Evolutionary conservation across 2,113 vertebrate genomes (phyloP).

Genomic region (Bucco capensis): DNA sequence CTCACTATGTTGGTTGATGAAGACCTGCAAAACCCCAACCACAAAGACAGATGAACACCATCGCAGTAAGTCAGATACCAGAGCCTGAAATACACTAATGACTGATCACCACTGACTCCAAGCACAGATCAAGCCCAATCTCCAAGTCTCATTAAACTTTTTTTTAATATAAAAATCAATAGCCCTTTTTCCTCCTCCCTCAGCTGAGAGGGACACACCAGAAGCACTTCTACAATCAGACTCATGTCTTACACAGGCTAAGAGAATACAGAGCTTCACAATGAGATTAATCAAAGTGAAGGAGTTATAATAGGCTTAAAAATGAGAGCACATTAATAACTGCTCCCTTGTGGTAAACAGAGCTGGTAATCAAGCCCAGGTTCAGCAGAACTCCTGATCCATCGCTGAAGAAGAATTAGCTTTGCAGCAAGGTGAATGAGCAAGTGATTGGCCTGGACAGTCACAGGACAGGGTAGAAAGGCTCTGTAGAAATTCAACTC

Average conservation of each 20-base stretch:
- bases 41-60: not conserved
- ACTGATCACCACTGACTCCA: not conserved
- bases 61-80: not conserved
- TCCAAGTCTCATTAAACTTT: slow-evolving; percentile 32
- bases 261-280: slow-evolving; percentile 23
- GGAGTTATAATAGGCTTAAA: slow-evolving; percentile 45
- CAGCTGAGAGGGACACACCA: not conserved
- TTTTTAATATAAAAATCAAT: slow-evolving; percentile 11
- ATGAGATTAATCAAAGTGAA: slow-evolving; percentile 65
- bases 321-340: slow-evolving; percentile 54
- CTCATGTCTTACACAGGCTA: not conserved
- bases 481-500: not conserved
- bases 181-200: slow-evolving; percentile 9
- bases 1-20: not conserved
- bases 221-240: slow-evolving; percentile 26
- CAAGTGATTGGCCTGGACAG: not conserved
- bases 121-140: not conserved
- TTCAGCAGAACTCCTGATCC: not conserved
- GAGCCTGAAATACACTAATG: not conserved
- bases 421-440: not conserved
- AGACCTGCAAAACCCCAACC: not conserved
- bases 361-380: slow-evolving; percentile 7
- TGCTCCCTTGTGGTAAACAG: slow-evolving; percentile 27
- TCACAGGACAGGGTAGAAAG: not conserved
- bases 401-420: not conserved